Percentiles rank a stretch among this genome's conserved stretches.
Conservation (phyloP, 2,888 invertebrate genomes). For the Sympetrum striolatum region DNA sequence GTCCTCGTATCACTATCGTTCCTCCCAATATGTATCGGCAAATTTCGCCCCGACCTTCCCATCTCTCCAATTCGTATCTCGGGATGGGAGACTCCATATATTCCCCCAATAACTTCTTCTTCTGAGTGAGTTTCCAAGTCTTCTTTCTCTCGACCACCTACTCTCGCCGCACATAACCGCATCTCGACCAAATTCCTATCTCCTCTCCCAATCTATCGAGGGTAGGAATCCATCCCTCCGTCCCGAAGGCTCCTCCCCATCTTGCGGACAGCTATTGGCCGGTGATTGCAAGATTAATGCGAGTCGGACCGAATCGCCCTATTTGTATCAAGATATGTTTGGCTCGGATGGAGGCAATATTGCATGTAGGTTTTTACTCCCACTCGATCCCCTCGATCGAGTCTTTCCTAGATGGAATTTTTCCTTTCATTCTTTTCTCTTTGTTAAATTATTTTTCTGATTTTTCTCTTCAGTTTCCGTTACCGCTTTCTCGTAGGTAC, state of each 20-base stretch:
- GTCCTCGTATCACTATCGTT: not conserved
- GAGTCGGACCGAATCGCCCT: not conserved
- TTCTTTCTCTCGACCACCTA: not conserved
- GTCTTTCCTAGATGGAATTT: not conserved
- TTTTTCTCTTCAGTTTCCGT: not conserved
- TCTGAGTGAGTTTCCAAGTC: not conserved
- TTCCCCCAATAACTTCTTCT: not conserved
- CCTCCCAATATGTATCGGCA: not conserved
- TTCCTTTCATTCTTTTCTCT: not conserved
- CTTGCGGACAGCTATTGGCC: constrained; percentile 23
- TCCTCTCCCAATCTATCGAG: not conserved
- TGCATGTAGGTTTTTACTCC: not conserved
- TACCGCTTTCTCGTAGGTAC: not conserved
- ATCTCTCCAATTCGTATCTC: not conserved
- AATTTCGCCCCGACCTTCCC: not conserved
- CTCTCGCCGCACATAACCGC: not conserved
- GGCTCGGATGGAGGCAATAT: not conserved
- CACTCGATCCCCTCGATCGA: not conserved
- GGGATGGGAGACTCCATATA: not conserved
- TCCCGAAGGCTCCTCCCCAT: not conserved
- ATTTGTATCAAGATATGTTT: not conserved
- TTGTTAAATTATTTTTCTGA: not conserved
- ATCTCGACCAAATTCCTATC: not conserved
- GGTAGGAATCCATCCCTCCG: not conserved
- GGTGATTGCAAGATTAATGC: constrained; percentile 38